Evolutionary conservation across 2,888 invertebrate genomes (phyloP).

Genomic region (Calephelis perditalis): DNA sequence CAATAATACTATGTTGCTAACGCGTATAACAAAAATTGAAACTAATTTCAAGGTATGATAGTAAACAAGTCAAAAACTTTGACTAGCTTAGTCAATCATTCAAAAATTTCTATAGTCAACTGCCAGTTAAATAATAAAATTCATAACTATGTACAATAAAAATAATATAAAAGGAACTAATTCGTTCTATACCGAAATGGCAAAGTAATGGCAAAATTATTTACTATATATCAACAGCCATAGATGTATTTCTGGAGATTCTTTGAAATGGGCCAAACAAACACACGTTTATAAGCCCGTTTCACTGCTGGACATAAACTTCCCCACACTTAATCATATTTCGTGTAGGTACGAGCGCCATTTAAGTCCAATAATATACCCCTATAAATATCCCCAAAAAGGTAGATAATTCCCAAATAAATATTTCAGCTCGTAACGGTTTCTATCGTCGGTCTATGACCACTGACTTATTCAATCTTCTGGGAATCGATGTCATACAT

Average conservation of each 20-base stretch:
- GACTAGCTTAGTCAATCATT: conserved; percentile 59
- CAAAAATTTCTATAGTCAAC: conserved; percentile 64
- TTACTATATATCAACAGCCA: conserved; percentile 60
- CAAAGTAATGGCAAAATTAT: conserved; percentile 74
- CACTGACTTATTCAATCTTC: conserved; percentile 36
- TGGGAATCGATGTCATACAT: conserved; percentile 40
- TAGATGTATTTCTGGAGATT: conserved; percentile 46
- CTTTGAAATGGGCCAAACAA: conserved; percentile 37
- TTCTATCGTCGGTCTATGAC: conserved; percentile 2
- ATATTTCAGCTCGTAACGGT: conserved; percentile 2
- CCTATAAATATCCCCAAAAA: conserved; percentile 12
- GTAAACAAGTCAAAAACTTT: conserved; percentile 70
- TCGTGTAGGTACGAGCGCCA: neutral
- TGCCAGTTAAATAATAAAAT: conserved; percentile 62
- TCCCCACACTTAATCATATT: conserved; percentile 2
- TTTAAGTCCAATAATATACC: neutral
- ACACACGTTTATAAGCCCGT: conserved; percentile 29
- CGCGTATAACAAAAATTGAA: conserved; percentile 45
- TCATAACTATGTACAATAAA: conserved; percentile 72
- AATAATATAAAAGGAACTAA: conserved; percentile 69
- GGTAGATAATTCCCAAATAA: conserved; percentile 8
- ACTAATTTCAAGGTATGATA: conserved; percentile 49
- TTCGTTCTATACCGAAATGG: conserved; percentile 73
- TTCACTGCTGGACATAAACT: conserved; percentile 25
- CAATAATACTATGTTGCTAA: conserved; percentile 47